Evolutionary conservation across 2,888 invertebrate genomes (phyloP), one percentile per base, ranked within the genome.

Genomic region (Pandemis corylana): DNA sequence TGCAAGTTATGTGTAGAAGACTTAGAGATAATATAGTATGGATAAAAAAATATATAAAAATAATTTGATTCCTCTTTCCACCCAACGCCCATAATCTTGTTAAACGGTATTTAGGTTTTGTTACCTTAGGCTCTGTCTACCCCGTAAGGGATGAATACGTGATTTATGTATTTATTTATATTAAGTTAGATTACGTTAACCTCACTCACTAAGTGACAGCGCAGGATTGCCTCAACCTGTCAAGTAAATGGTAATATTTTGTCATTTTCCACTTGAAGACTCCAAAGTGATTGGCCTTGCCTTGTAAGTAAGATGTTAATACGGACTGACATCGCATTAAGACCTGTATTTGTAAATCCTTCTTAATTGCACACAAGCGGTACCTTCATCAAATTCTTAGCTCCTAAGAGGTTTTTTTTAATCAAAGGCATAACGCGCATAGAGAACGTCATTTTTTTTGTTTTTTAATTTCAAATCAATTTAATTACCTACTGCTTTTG

Each of bases 401-500:
- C 3, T 36, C 28, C 28, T 36, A 36, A 20, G 28, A 36, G 2
- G 20, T 20, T 36, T 36, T 36, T 36, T 36, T 36, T 36, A 4
- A 36, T 36, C 28, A 36, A 36, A 36, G 28, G 2, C 4, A 36
- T 36, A 4, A 36, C 2, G 28, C 28, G 28, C 28, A 36, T 36
- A 36, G 28, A 36, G 4, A 36, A 36, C 2, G 4, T 4, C 1
- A 36, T 36, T 4, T 36, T 36, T 36, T 36, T 7, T 12, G 0
- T 46, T n/a, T 51, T 51, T 51, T 13, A 5, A 51, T n/a, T n/a
- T 51, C 0, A 20, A 20, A 56, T 56, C 15, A 56, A 20, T 56
- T 53, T 53, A 51, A 53, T 15, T 36, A n/a, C n/a, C n/a, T n/a
- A 66, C 71, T 77, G 81, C 82, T 83, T 84, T 79, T 82, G 83